Percentiles rank a stretch among this genome's conserved stretches.
Conservation (phyloP, 2,797 vertebrate genomes). For the Hoplostethus mediterraneus region DNA sequence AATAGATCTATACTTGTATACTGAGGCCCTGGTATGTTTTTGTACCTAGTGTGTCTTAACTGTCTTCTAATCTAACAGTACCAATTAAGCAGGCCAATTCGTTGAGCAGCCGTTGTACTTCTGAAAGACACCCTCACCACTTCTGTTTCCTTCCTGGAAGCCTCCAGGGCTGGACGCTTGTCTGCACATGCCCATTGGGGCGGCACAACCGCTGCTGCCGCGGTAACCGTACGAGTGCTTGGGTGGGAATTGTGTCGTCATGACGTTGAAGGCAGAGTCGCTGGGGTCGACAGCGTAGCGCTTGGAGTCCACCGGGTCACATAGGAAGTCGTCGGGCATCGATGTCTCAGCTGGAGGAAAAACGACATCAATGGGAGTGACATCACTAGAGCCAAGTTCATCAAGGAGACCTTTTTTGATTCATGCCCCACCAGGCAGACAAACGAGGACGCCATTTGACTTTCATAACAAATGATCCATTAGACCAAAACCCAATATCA, state of each 20-base stretch:
- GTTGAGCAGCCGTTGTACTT: too few relatives aligned
- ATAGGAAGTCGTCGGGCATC: slow-evolving; percentile 87
- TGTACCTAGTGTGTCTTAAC: too few relatives aligned
- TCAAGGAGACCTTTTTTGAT: neutral
- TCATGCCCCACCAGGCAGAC: too few relatives aligned
- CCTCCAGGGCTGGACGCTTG: slow-evolving; percentile 87
- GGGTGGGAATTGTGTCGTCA: slow-evolving; percentile 78
- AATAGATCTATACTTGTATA: too few relatives aligned
- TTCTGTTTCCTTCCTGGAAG: slow-evolving; percentile 90
- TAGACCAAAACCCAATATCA: neutral
- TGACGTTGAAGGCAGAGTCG: slow-evolving; percentile 84
- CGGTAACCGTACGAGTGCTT: slow-evolving; percentile 83
- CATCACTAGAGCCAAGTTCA: neutral
- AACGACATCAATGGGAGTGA: slow-evolving; percentile 1
- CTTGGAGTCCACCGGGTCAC: slow-evolving; percentile 83
- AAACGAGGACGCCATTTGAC: neutral
- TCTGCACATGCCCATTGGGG: slow-evolving; percentile 79
- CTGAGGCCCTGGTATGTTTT: too few relatives aligned
- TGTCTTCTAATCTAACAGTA: too few relatives aligned
- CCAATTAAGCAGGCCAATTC: too few relatives aligned
- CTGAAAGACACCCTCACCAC: slow-evolving; percentile 83
- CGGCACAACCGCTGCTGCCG: slow-evolving; percentile 74
- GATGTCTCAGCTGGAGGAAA: slow-evolving; percentile 82
- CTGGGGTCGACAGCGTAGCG: slow-evolving; percentile 85
- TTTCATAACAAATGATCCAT: neutral